A percentile compares a stretch with the other conserved stretches of the same genome.
These are phyloP conservation scores for Lasioglossum figueresi DNA, from an alignment of 2,888 invertebrate species.

Conservation along the genomic window DNA sequence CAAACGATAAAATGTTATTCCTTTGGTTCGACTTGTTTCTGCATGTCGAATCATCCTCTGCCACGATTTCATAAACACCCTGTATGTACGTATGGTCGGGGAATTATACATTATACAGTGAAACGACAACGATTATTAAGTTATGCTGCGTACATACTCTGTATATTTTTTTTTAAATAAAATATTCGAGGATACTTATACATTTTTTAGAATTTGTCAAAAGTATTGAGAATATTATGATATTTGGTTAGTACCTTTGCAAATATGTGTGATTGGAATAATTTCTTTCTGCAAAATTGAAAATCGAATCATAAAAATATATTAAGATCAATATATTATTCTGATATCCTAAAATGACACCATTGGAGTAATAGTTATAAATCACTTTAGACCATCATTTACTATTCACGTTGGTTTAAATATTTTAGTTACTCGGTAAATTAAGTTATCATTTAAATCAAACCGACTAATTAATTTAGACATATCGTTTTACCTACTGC, in stretches of 20 bases:
- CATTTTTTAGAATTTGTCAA: background rate
- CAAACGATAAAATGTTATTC: no score
- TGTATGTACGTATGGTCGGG: background rate
- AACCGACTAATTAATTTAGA: background rate
- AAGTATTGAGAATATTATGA: background rate
- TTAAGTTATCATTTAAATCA: background rate
- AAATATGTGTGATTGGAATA: background rate
- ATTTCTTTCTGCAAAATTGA: background rate
- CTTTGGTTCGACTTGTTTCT: background rate
- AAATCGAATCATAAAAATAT: background rate
- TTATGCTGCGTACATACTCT: background rate
- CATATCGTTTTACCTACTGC: background rate
- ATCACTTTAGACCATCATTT: background rate
- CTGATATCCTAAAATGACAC: background rate
- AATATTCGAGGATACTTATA: background rate
- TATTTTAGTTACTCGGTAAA: background rate
- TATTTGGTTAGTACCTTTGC: background rate
- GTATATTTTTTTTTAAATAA: background rate
- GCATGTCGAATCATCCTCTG: no score
- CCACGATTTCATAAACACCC: no score
- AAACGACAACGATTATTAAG: background rate
- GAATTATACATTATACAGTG: background rate
- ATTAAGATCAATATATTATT: background rate
- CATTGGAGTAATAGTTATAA: background rate
- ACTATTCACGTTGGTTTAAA: background rate